Percentiles rank a stretch among this genome's conserved stretches.
These are phyloP conservation scores for Oplegnathus fasciatus DNA, from an alignment of 2,113 vertebrate genomes.

Conservation along the genomic window DNA sequence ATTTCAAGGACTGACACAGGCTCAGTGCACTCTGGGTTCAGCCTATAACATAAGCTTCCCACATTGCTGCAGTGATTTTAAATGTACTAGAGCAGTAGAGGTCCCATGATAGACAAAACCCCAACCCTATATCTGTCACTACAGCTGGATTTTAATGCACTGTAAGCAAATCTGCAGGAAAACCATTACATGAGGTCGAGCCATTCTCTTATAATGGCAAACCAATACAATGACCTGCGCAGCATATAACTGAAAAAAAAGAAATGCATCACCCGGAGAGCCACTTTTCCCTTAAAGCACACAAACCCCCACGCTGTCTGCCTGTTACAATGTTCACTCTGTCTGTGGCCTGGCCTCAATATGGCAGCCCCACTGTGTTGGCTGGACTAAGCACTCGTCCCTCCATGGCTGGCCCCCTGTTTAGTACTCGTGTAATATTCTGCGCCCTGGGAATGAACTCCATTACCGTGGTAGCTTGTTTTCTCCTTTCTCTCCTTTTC, in stretches of 20 bases:
- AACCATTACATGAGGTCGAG: constrained; percentile 61
- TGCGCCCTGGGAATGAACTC: constrained; percentile 72
- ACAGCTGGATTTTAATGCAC: constrained; percentile 60
- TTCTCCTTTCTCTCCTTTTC: constrained; percentile 45
- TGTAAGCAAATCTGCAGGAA: constrained; percentile 74
- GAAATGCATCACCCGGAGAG: constrained; percentile 49
- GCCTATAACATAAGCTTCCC: constrained; percentile 19
- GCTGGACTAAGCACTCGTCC: constrained; percentile 55
- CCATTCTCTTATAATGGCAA: constrained; percentile 55
- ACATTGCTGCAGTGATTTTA: constrained; percentile 33
- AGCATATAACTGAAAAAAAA: constrained; percentile 34
- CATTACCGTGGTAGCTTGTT: constrained; percentile 68
- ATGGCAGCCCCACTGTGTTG: constrained; percentile 56
- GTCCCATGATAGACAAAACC: constrained; percentile 41
- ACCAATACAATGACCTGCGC: constrained; percentile 55
- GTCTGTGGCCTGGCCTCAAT: constrained; percentile 55
- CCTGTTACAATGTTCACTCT: constrained; percentile 54
- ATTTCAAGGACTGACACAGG: constrained; percentile 51
- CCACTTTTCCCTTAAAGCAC: constrained; percentile 34
- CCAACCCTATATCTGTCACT: constrained; percentile 39
- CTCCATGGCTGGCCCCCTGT: constrained; percentile 54
- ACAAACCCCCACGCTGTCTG: constrained; percentile 33
- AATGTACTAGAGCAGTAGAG: constrained; percentile 31
- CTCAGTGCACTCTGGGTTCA: constrained; percentile 33
- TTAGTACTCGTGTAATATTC: constrained; percentile 74